Evolutionary conservation across 2,797 vertebrate species (phyloP), one percentile per base, ranked within the genome.

Genomic region (Chromis chromis): DNA sequence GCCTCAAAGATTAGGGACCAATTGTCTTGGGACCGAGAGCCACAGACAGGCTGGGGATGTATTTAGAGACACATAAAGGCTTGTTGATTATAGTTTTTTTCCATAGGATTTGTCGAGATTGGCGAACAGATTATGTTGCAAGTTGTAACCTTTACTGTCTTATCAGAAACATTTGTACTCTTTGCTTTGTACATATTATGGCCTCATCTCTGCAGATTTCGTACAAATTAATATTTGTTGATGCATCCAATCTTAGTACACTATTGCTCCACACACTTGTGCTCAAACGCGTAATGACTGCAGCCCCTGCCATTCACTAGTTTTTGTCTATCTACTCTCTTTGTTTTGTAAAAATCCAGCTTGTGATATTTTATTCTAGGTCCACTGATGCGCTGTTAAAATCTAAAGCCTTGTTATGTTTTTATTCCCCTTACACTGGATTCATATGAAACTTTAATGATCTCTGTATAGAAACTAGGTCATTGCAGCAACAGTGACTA

Each of bases 391-490:
- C 24, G 1, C 65, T 65, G 56, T 75, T 81, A 79, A 86, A 85
- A 65, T 59, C 49, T 50, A 60, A 83, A 83, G 59, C 21, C 59
- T 78, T 71, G 64, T 60, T 83, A 59, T 76, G 65, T 80, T 78
- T 87, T 72, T 65, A 80, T 84, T 74, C 87, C 79, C 44, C n/a
- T 31, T 61, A 64, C 68, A 53, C 68, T 74, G 61, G 33, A 83
- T 78, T 86, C 61, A 57, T 22, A 87, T 91, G 71, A 86, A 89
- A 85, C 54, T 82, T 90, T 90, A 85, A 92, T 88, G 80, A 80
- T 81, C 63, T 86, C 73, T 79, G 56, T 70, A 61, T 62, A 54
- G 72, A 90, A 91, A 87, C 78, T 86, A 64, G 88, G 86, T 91
- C 86, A 90, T 74, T 72, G 84, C 84, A 82, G 83, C 67, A 79